Evolutionary conservation across 2,113 vertebrate species (phyloP), one percentile per base, ranked within the genome.

Genomic region (Cyphomyrus plagiostoma): DNA sequence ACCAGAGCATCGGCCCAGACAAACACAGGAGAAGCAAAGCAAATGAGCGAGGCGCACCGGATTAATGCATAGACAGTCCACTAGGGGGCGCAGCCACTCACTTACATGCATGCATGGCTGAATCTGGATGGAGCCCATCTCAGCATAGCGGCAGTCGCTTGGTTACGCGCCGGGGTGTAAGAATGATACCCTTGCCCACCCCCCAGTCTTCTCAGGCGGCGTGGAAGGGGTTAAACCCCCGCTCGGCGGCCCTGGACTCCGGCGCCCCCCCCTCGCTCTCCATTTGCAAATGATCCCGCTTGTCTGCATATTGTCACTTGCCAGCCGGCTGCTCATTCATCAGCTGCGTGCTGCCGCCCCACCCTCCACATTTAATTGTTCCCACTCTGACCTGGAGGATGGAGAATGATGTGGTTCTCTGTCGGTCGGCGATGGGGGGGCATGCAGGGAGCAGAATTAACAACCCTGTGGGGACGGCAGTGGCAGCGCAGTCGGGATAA

Each of bases 261-360:
- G 35, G 82, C 86, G 10, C 49, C 35, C 89, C 85, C 82, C n/a
- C 94, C 94, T 94, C 91, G 91, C 93, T 93, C 90, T 95, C 96
- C 95, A 96, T 97, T 97, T 97, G 96, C 96, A 97, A 97, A 97
- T 96, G 95, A 95, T 97, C 96, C 96, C 95, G 95, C 96, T 97
- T 97, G 96, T 97, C 96, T 97, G 97, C 97, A 97, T 97, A 97
- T 97, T 97, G 97, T 97, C 97, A 97, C 95, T 94, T 91, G 95
- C 95, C 91, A 96, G 93, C 95, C 94, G 95, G 96, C 94, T 91
- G 94, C 94, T 95, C 97, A 97, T 98, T 97, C 97, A 97, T 97
- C 97, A 98, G 95, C 95, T 96, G 95, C 95, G 96, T 92, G 94
- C 93, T 92, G 93, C 95, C 95, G 92, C 94, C 93, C 95, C 93